Percentiles rank a stretch among this genome's conserved stretches.
phyloP scores from a whole-genome alignment of 2,888 invertebrate genomes.

The Callosobruchus maculatus region DNA sequence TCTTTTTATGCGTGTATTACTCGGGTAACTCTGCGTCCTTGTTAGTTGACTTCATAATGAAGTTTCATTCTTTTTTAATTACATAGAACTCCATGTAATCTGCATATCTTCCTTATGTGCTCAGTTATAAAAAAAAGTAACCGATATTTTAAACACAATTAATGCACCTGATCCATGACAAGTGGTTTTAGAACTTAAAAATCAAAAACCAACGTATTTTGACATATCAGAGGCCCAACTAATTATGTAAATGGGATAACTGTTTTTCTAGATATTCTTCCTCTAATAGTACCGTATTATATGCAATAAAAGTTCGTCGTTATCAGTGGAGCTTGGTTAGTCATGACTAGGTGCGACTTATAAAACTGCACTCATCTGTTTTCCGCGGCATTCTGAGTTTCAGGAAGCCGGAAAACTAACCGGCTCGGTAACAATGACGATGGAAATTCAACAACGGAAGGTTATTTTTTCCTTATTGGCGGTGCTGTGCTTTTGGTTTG shows the following conservation, averaged over 20 bases:
- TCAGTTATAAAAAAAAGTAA: too few species aligned
- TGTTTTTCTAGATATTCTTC: neutral
- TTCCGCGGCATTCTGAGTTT: neutral
- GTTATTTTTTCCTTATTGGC: neutral
- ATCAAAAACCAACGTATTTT: too few species aligned
- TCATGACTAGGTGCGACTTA: neutral
- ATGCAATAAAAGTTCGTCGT: neutral
- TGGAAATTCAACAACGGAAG: neutral
- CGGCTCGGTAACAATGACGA: neutral
- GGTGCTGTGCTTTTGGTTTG: neutral
- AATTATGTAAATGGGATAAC: neutral
- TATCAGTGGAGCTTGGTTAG: neutral
- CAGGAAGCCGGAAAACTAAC: neutral
- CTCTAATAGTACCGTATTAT: neutral
- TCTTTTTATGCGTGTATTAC: too few species aligned
- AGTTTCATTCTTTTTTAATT: too few species aligned
- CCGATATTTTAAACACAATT: too few species aligned
- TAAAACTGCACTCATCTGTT: neutral
- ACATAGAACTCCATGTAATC: too few species aligned
- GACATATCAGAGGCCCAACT: neutral
- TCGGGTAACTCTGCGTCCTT: too few species aligned
- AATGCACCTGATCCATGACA: too few species aligned
- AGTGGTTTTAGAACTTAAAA: too few species aligned
- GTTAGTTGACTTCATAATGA: too few species aligned
- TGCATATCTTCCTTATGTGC: too few species aligned